Evolutionary conservation across 2,113 vertebrate genomes (phyloP).

Genomic region (Aythya baeri): DNA sequence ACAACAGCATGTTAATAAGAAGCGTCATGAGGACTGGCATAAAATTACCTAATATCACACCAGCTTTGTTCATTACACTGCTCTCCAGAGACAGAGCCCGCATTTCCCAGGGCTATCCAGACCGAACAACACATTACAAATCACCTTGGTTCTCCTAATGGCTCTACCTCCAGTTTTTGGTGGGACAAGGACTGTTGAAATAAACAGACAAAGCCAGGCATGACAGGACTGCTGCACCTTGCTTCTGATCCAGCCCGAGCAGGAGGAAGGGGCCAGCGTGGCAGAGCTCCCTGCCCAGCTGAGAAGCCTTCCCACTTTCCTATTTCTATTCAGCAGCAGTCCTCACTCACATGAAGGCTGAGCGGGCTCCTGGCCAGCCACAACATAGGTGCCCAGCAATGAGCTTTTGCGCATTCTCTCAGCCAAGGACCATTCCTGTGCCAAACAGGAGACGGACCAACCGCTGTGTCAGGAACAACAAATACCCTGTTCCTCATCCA

Average conservation of each 20-base stretch:
- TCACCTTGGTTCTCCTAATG: not conserved
- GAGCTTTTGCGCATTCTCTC: not conserved
- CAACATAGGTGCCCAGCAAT: constrained; percentile 33
- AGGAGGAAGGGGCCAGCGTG: not conserved
- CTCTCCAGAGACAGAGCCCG: not conserved
- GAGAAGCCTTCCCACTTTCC: not conserved
- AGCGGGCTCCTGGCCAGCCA: constrained; percentile 9
- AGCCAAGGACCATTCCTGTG: constrained; percentile 18
- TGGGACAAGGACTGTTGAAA: not conserved
- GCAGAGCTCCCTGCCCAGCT: fast-evolving
- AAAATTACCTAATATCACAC: not conserved
- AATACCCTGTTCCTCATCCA: constrained; percentile 36
- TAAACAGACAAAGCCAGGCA: not conserved
- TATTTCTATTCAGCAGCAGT: not conserved
- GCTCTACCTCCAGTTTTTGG: not conserved
- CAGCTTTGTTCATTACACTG: not conserved
- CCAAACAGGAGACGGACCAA: constrained; percentile 49
- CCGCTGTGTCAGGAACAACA: constrained; percentile 44
- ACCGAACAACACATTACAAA: not conserved
- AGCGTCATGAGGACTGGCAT: not conserved
- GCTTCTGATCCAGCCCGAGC: not conserved
- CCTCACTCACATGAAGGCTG: not conserved
- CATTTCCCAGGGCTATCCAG: not conserved
- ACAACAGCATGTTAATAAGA: not conserved
- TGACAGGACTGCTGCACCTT: not conserved